Evolutionary conservation across 2,888 invertebrate genomes (phyloP).

Genomic region (Acleris sparsana): DNA sequence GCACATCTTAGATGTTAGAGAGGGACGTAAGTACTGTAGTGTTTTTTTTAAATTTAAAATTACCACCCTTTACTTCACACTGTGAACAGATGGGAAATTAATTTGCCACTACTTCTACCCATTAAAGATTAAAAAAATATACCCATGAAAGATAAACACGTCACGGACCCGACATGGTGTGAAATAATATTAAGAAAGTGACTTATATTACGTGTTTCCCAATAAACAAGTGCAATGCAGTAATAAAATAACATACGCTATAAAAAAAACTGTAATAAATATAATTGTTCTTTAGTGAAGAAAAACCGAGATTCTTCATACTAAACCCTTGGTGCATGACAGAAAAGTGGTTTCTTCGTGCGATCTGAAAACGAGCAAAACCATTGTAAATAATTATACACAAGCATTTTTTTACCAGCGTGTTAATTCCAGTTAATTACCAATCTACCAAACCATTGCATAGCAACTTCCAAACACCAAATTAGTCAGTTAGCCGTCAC

Average conservation of each 20-base stretch:
- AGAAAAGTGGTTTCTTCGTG: conserved; percentile 46
- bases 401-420: conserved; percentile 2
- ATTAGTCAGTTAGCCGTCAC: conserved; percentile 20
- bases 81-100: too few species aligned
- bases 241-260: not conserved
- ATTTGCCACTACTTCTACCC: too few species aligned
- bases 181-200: too few species aligned
- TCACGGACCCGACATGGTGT: too few species aligned
- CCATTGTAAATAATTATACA: conserved; percentile 23
- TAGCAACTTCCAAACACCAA: conserved; percentile 20
- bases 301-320: conserved; percentile 5
- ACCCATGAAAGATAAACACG: too few species aligned
- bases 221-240: not conserved
- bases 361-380: conserved; percentile 55
- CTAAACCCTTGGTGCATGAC: conserved; percentile 26
- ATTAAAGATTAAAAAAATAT: too few species aligned
- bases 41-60: too few species aligned
- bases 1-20: too few species aligned
- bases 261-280: conserved; percentile 2
- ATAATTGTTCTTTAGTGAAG: conserved; percentile 4
- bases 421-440: conserved; percentile 23
- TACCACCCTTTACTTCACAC: too few species aligned
- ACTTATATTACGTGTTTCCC: too few species aligned
- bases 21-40: too few species aligned
- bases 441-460: conserved; percentile 16